phyloP scores from a whole-genome alignment of 2,888 invertebrate species.

The Rotaria macrura region DNA sequence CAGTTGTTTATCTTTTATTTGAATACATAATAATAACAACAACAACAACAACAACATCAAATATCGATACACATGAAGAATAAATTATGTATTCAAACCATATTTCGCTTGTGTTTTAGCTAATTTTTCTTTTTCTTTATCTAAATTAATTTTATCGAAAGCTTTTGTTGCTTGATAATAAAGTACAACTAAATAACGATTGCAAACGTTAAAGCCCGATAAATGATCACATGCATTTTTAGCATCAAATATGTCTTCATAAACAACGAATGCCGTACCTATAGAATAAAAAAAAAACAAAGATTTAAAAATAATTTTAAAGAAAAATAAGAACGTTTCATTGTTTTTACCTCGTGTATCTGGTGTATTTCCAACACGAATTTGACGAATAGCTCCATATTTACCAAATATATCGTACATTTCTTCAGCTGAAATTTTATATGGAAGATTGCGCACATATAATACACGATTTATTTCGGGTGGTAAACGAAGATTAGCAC shows the following conservation, averaged over 20 bases:
- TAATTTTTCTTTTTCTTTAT: slow-evolving; percentile 32
- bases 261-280: slow-evolving; percentile 88
- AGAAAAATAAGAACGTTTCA: no score
- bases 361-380: slow-evolving; percentile 59
- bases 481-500: slow-evolving; percentile 61
- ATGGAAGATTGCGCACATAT: slow-evolving; percentile 90
- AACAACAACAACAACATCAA: not conserved
- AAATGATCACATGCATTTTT: slow-evolving; percentile 99
- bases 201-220: slow-evolving; percentile 96
- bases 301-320: not conserved
- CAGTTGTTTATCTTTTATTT: not conserved
- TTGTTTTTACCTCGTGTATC: slow-evolving; percentile 53
- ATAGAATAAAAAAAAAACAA: not conserved
- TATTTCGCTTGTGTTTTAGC: slow-evolving; percentile 31
- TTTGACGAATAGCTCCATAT: slow-evolving; percentile 96
- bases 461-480: slow-evolving; percentile 95
- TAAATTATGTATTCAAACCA: slow-evolving; percentile 19
- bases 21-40: not conserved
- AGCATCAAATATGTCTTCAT: slow-evolving; percentile 99
- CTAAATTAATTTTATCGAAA: slow-evolving; percentile 26
- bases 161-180: slow-evolving; percentile 66
- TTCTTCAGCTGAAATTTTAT: slow-evolving; percentile 97
- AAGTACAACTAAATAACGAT: slow-evolving; percentile 88
- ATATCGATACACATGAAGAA: no score
- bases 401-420: slow-evolving; percentile 99